These are phyloP conservation scores for Epicampocera succincta DNA, from an alignment of 2,888 invertebrate species.

Conservation along the genomic window DNA sequence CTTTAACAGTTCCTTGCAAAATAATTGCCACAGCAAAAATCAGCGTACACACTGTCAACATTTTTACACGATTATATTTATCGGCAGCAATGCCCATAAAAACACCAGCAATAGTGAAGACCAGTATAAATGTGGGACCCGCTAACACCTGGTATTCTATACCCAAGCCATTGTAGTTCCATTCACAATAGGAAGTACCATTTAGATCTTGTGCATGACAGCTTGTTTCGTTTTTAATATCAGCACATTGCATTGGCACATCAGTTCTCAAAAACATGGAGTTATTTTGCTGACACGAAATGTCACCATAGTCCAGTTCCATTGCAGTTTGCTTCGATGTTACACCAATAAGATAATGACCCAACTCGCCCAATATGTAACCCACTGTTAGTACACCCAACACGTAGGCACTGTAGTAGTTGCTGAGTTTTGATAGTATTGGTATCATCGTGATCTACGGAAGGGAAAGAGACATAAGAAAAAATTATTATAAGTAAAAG, in stretches of 20 bases:
- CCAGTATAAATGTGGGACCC: conserved; percentile 95
- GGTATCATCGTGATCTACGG: conserved; percentile 75
- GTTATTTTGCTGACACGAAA: conserved; percentile 90
- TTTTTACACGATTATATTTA: conserved; percentile 88
- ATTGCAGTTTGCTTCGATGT: conserved; percentile 93
- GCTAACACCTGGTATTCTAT: conserved; percentile 95
- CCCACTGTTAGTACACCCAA: conserved; percentile 90
- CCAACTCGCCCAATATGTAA: conserved; percentile 92
- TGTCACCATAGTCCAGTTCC: conserved; percentile 93
- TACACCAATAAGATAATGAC: conserved; percentile 94
- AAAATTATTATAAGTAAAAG: background rate
- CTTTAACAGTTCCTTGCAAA: conserved; percentile 91
- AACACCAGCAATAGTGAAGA: conserved; percentile 94
- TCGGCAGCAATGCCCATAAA: conserved; percentile 92
- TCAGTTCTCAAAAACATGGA: conserved; percentile 83
- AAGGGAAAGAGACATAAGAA: conserved; percentile 14
- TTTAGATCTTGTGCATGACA: conserved; percentile 86
- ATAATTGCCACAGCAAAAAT: conserved; percentile 92
- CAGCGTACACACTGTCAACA: conserved; percentile 89
- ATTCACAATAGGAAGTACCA: conserved; percentile 91
- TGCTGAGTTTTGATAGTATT: conserved; percentile 83
- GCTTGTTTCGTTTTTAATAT: conserved; percentile 83
- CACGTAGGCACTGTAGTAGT: conserved; percentile 90
- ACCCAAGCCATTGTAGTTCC: conserved; percentile 96
- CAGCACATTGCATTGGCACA: conserved; percentile 84